phyloP scores from a whole-genome alignment of 2,888 invertebrate species.

The Ypsolopha sequella region DNA sequence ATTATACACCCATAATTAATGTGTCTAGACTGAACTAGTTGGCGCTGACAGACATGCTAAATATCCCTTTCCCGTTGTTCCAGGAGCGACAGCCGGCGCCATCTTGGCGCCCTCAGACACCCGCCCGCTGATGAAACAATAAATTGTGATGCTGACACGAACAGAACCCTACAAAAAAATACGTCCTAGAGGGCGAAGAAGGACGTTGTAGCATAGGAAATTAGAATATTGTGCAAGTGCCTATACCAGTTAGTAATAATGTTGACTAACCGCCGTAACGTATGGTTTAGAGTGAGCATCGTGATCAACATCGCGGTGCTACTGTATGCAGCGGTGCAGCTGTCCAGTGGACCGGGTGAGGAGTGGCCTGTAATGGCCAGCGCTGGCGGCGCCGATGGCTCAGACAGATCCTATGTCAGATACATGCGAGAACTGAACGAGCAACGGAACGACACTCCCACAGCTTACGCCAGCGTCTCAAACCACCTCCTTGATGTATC shows the following conservation, averaged over 20 bases:
- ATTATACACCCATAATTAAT: no score
- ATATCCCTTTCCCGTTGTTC: slow-evolving; percentile 24
- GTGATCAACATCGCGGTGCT: slow-evolving; percentile 80
- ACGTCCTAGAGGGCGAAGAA: slow-evolving; percentile 69
- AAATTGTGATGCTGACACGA: slow-evolving; percentile 67
- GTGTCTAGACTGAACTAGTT: no score
- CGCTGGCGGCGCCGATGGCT: slow-evolving; percentile 35
- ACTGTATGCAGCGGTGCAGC: slow-evolving; percentile 78
- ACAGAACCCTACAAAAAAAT: slow-evolving; percentile 62
- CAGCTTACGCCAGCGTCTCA: slow-evolving; percentile 25
- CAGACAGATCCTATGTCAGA: no score
- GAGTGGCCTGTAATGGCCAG: slow-evolving; percentile 36
- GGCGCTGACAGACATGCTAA: no score
- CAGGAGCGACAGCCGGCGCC: slow-evolving; percentile 46
- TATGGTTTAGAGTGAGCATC: slow-evolving; percentile 81
- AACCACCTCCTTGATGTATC: slow-evolving; percentile 33
- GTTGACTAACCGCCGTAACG: slow-evolving; percentile 72
- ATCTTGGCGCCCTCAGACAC: slow-evolving; percentile 41
- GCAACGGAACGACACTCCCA: slow-evolving; percentile 35
- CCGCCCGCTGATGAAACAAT: slow-evolving; percentile 55
- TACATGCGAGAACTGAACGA: slow-evolving; percentile 11
- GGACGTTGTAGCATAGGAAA: slow-evolving; percentile 50
- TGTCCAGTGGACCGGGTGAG: slow-evolving; percentile 43
- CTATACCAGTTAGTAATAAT: slow-evolving; percentile 41
- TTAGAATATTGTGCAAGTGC: slow-evolving; percentile 49